phyloP scores from a whole-genome alignment of 2,113 vertebrate genomes.

The Ammospiza nelsoni region DNA sequence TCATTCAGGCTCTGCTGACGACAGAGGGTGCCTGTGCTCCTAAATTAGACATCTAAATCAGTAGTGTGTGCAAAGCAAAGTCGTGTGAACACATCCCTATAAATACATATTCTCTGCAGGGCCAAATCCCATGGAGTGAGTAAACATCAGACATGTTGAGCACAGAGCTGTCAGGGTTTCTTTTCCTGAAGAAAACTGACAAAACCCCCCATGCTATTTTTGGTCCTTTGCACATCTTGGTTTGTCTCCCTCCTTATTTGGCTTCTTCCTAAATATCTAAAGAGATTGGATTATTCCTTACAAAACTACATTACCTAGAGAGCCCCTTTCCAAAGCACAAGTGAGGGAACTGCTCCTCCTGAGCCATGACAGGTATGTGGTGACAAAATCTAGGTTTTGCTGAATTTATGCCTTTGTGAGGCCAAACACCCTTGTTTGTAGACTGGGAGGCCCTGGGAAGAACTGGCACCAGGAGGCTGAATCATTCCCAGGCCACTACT shows the following conservation, averaged over 20 bases:
- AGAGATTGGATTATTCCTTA: background rate
- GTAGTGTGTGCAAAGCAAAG: background rate
- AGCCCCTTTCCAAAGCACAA: background rate
- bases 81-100: background rate
- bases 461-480: background rate
- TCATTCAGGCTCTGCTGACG: background rate
- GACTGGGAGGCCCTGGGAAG: background rate
- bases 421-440: background rate
- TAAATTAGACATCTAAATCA: constrained; percentile 28
- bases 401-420: background rate
- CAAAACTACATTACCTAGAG: background rate
- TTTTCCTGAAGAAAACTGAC: background rate
- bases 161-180: background rate
- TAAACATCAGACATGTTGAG: background rate
- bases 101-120: background rate
- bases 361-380: background rate
- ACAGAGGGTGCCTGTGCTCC: constrained; percentile 10
- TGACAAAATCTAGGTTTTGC: background rate
- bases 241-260: background rate
- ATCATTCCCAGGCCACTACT: background rate
- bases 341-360: background rate
- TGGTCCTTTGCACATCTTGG: background rate
- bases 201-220: background rate
- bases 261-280: background rate
- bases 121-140: background rate